Percentiles rank a stretch among this genome's conserved stretches.
Evolutionary conservation across 2,113 vertebrate species (phyloP).

Genomic region (Mastomys coucha): DNA sequence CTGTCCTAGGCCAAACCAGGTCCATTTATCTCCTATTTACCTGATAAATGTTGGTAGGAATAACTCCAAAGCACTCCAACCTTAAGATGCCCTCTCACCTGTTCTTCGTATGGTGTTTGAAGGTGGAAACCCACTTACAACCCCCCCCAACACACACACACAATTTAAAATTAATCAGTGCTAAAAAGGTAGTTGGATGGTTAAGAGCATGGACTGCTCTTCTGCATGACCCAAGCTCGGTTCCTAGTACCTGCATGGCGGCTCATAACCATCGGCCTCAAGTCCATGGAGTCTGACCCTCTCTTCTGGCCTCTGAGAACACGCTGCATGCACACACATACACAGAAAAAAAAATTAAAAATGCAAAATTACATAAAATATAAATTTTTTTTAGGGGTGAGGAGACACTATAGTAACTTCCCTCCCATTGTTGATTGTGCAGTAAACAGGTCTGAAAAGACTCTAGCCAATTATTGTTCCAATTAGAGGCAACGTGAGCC

Average conservation of each 20-base stretch:
- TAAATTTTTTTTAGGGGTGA: neutral
- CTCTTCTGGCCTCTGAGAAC: neutral
- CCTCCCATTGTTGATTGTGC: neutral
- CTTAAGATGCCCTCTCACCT: neutral
- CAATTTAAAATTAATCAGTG: neutral
- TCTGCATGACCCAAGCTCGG: too few relatives aligned
- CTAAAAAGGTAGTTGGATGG: neutral
- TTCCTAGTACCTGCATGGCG: neutral
- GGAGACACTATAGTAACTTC: neutral
- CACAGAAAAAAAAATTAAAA: neutral
- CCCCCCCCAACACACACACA: neutral
- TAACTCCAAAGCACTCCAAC: neutral
- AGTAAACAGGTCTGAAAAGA: neutral
- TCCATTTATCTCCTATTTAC: neutral
- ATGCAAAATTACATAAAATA: neutral
- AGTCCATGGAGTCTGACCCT: neutral
- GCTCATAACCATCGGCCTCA: neutral
- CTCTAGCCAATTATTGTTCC: neutral
- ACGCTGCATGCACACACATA: too few relatives aligned
- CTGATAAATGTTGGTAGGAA: neutral
- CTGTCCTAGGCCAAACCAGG: neutral
- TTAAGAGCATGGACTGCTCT: neutral
- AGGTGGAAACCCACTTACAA: neutral
- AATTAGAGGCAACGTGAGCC: neutral
- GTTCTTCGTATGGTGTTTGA: neutral